Base-by-base conservation (phyloP, 64 coral and sea anemone genomes). In the Montipora sp. region DNA sequence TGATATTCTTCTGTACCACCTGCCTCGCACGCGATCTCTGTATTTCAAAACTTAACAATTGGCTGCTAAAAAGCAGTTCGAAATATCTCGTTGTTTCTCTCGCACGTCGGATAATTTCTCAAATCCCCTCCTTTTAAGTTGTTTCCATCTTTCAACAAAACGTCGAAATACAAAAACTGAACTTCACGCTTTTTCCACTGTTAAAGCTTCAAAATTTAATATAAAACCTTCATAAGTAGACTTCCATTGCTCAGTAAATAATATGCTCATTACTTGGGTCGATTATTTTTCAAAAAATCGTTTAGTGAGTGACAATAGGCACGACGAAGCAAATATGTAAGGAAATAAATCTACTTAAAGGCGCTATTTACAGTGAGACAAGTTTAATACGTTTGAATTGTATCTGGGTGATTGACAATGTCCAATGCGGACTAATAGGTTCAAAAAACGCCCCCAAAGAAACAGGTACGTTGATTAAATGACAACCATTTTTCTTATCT, bases 291-390 rank as follows among this genome's bases (percentile, higher is more conserved):
- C 46, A 85, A 70, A 71, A 57, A 70, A 71, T 53, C 61, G 82
- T 85, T 85, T 85, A 85, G 44, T 44, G 44, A 6, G 15, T 85
- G 82, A 51, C 82, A 71, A 45, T 11, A 85, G 57, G 47, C 68
- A 70, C 16, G 82, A 71, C 48, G 16, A 43, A 85, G 61, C 61
- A 70, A 85, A 85, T 71, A 85, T 46, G 36, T 36, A 36, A 36
- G 46, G 55, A 85, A 71, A 85, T 85, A 71, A 48, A 48, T 84
- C 81, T 20, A 48, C 47, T 72, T 49, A 19, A 9, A 8, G 43
- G 44, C 19, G 44, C 66, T 85, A 48, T 69, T 71, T 85, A 45
- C 46, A 1, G 65, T 85, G 61, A 63, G 61, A 71, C n/a, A 45
- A 18, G 8, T 69, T 71, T 71, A 70, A 85, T 85, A 47, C 44